Base-by-base conservation (phyloP, 2,888 invertebrate species). In the Plutella xylostella region DNA sequence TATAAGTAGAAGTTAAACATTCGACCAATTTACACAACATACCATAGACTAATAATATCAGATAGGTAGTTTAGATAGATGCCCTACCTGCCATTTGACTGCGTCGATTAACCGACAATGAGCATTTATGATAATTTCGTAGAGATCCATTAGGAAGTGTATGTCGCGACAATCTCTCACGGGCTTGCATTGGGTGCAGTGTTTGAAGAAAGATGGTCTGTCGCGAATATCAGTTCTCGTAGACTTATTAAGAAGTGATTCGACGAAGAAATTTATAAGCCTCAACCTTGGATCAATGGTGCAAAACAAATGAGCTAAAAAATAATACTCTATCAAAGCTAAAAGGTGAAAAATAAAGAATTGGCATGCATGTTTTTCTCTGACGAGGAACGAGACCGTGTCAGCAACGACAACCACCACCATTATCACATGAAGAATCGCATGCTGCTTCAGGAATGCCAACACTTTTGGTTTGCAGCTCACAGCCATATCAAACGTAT, bases 61-160 rank as follows among this genome's bases (percentile, higher is more conserved):
- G n/a, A n/a, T n/a, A n/a, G n/a, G n/a, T n/a, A n/a, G n/a, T n/a
- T n/a, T n/a, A n/a, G n/a, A n/a, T n/a, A n/a, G n/a, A n/a, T n/a
- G n/a, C n/a, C 48, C 56, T 56, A 75, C 76, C 72, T 74, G 73
- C 72, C 72, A 76, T 51, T 73, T 74, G 18, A 75, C 61, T 1
- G 74, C 68, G 45, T 70, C 66, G 28, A 66, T 63, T 44, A 77
- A 56, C 47, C 48, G 63, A 39, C 68, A 63, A 30, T 68, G 68
- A n/a, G 68, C 54, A 45, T 61, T 65, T 9, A 69, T 66, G 15
- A 68, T 52, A 19, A 61, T 61, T 21, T 72, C 61, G 48, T 74
- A 75, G 6, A 71, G 56, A 38, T 71, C 61, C 65, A 73, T 72
- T 42, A 71, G 45, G 38, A 62, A 66, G 9, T 58, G 63, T 64